Evolutionary conservation across 1,140 invertebrate genomes (phyloP).

Genomic region (Dryas iulia): DNA sequence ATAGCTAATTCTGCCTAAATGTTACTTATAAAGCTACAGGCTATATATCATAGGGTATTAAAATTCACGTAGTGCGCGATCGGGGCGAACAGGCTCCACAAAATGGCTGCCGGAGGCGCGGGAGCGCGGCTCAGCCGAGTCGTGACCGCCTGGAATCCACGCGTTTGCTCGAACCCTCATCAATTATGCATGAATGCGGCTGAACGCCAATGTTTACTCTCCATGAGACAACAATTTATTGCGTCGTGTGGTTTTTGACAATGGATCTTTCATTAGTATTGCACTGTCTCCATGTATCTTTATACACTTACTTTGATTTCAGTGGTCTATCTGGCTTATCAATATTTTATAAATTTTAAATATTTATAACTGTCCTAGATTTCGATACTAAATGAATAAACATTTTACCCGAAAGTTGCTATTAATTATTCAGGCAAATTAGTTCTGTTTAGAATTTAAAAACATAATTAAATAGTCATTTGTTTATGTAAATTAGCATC

Average conservation of each 20-base stretch:
- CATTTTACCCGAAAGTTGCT: background rate
- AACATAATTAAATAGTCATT: background rate
- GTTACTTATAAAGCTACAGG: slow-evolving; percentile 25
- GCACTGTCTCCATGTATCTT: slow-evolving; percentile 8
- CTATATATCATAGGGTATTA: slow-evolving; percentile 60
- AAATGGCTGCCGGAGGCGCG: slow-evolving; percentile 71
- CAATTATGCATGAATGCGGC: slow-evolving; percentile 78
- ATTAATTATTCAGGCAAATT: background rate
- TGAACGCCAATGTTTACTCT: slow-evolving; percentile 75
- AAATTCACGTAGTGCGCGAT: slow-evolving; percentile 60
- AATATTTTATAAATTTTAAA: background rate
- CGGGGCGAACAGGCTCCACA: slow-evolving; percentile 63
- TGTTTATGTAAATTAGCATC: background rate
- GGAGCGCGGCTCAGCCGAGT: slow-evolving; percentile 54
- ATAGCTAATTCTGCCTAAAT: background rate
- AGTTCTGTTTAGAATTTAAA: background rate
- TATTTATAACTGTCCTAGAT: background rate
- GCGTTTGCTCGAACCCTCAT: slow-evolving; percentile 70
- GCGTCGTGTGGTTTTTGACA: slow-evolving; percentile 76
- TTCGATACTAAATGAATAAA: background rate
- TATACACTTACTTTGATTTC: background rate
- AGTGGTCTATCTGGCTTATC: background rate
- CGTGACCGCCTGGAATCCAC: slow-evolving; percentile 75
- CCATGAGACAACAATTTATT: slow-evolving; percentile 77
- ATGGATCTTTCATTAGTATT: slow-evolving; percentile 34